Percentiles rank a stretch among this genome's conserved stretches.
phyloP scores from a whole-genome alignment of 2,888 invertebrate genomes.

The Chrysolina haemoptera region DNA sequence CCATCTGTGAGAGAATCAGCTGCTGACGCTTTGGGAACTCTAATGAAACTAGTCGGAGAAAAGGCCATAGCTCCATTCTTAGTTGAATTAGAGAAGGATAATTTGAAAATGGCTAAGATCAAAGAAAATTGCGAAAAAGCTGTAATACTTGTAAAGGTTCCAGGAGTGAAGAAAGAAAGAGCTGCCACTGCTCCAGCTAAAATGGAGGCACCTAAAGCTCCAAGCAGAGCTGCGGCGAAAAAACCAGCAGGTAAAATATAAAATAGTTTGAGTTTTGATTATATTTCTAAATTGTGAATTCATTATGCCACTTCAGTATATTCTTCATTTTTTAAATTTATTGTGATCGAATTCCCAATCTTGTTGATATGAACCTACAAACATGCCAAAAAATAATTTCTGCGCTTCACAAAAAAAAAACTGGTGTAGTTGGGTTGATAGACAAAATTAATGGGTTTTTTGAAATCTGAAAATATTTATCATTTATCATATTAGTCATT shows the following conservation, averaged over 20 bases:
- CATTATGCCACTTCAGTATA: too few species aligned
- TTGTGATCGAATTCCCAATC: too few species aligned
- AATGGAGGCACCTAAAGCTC: slow-evolving; percentile 54
- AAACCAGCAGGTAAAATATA: slow-evolving; percentile 40
- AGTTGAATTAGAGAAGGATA: slow-evolving; percentile 91
- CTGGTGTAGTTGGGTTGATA: too few species aligned
- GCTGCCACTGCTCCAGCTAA: slow-evolving; percentile 72
- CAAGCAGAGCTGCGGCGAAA: slow-evolving; percentile 65
- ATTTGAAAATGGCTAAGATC: slow-evolving; percentile 92
- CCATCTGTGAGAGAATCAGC: slow-evolving; percentile 93
- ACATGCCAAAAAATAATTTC: too few species aligned
- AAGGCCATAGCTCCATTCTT: slow-evolving; percentile 90
- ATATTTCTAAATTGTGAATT: too few species aligned
- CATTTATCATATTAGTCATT: too few species aligned
- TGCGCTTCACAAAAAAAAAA: too few species aligned
- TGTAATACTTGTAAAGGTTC: slow-evolving; percentile 83
- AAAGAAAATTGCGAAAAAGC: slow-evolving; percentile 96
- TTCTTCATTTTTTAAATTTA: too few species aligned
- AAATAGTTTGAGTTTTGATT: not conserved
- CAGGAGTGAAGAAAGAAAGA: slow-evolving; percentile 76
- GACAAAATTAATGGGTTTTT: too few species aligned
- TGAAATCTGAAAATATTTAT: too few species aligned
- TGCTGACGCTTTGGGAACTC: slow-evolving; percentile 93
- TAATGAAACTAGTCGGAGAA: slow-evolving; percentile 94
- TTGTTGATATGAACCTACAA: too few species aligned